Conservation (phyloP, 2,888 invertebrate genomes). For the Ophion costatus region DNA sequence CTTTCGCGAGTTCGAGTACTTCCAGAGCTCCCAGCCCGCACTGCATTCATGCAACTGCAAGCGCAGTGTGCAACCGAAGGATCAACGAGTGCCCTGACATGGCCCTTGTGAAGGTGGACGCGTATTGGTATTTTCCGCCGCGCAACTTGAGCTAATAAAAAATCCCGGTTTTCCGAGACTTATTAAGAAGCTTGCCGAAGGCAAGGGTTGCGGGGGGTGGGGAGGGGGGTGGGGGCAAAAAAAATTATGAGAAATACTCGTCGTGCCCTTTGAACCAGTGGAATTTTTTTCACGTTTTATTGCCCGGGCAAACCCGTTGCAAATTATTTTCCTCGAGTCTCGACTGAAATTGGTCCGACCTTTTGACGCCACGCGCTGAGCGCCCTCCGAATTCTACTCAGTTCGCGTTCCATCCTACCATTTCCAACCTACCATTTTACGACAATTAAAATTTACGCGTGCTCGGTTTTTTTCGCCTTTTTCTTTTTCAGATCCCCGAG, state of each 20-base stretch:
- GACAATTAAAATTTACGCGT: background rate
- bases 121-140: slow-evolving; percentile 37
- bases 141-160: slow-evolving; percentile 47
- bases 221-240: slow-evolving; percentile 4
- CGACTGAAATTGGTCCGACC: slow-evolving; percentile 20
- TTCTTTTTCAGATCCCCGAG: slow-evolving; percentile 75
- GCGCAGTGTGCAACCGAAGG: slow-evolving; percentile 52
- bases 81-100: slow-evolving; percentile 61
- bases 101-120: slow-evolving; percentile 29
- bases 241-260: slow-evolving; percentile 31
- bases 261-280: slow-evolving; percentile 10
- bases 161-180: slow-evolving; percentile 27
- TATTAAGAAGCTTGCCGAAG: slow-evolving; percentile 21
- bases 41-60: slow-evolving; percentile 58
- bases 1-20: slow-evolving; percentile 38
- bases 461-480: background rate
- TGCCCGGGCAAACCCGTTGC: background rate
- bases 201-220: background rate
- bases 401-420: background rate
- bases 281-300: background rate
- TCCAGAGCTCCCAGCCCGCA: slow-evolving; percentile 31
- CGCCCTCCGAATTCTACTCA: background rate
- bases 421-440: background rate
- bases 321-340: slow-evolving; percentile 25
- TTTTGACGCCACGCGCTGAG: background rate